These are phyloP conservation scores for Mythimna loreyi DNA, from an alignment of 2,888 invertebrate genomes.

Conservation along the genomic window DNA sequence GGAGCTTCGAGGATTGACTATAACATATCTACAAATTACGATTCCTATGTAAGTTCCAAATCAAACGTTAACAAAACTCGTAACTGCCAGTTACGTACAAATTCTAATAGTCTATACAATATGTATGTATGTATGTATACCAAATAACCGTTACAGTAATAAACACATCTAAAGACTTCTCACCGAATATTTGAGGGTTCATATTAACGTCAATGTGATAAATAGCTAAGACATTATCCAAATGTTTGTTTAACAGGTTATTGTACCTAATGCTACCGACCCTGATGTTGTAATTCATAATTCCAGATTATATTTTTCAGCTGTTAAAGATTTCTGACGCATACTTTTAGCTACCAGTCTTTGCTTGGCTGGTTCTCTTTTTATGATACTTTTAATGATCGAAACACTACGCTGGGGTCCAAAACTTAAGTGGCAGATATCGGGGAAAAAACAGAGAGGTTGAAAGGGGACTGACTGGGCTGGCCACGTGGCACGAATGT, in stretches of 20 bases:
- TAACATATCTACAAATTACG: too few species aligned
- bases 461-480: too few species aligned
- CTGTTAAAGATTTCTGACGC: neutral
- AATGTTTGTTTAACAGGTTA: slow-evolving; percentile 11
- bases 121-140: slow-evolving; percentile 14
- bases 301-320: slow-evolving; percentile 14
- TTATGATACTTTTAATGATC: neutral
- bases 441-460: too few species aligned
- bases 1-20: too few species aligned
- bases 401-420: too few species aligned
- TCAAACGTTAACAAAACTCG: neutral
- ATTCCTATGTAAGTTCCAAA: neutral
- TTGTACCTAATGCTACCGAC: slow-evolving; percentile 24
- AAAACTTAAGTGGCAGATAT: too few species aligned
- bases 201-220: slow-evolving; percentile 52
- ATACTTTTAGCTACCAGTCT: neutral
- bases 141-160: slow-evolving; percentile 29
- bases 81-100: neutral
- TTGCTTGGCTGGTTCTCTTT: neutral
- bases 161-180: slow-evolving; percentile 19
- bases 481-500: too few species aligned
- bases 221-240: slow-evolving; percentile 32
- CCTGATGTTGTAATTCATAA: slow-evolving; percentile 22
- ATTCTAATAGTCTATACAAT: neutral
- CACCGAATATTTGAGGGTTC: slow-evolving; percentile 10